Conservation (phyloP, 1,140 invertebrate species). For the Zaprionus camerounensis region DNA sequence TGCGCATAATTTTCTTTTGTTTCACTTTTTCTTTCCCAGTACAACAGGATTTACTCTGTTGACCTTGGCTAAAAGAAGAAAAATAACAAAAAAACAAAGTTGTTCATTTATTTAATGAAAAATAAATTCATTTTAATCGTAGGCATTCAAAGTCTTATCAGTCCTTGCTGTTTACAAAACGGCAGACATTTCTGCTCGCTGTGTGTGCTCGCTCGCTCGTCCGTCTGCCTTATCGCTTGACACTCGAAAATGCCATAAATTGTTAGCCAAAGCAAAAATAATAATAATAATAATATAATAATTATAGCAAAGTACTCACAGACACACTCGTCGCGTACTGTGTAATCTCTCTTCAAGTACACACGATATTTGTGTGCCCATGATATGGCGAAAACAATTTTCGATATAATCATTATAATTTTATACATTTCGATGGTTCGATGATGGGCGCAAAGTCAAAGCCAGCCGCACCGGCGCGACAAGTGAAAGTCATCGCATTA, state of each 20-base stretch:
- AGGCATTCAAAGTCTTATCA: constrained; percentile 50
- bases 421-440: constrained; percentile 42
- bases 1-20: constrained; percentile 48
- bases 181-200: constrained; percentile 56
- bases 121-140: constrained; percentile 38
- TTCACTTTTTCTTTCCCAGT: constrained; percentile 18
- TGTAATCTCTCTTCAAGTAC: constrained; percentile 51
- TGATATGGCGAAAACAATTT: constrained; percentile 42
- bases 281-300: constrained; percentile 31
- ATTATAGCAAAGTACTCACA: constrained; percentile 25
- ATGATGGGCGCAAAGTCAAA: background rate
- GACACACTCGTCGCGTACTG: constrained; percentile 2
- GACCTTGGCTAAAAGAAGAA: constrained; percentile 56
- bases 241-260: constrained; percentile 74
- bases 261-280: constrained; percentile 65
- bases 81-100: constrained; percentile 39
- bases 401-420: constrained; percentile 61
- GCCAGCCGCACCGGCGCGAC: constrained; percentile 14
- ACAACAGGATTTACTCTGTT: constrained; percentile 62
- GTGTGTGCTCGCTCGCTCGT: background rate
- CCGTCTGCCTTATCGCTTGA: constrained; percentile 55
- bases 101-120: background rate
- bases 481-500: constrained; percentile 51
- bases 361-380: constrained; percentile 23
- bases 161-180: constrained; percentile 72